These are phyloP conservation scores for Drosophila infuscata DNA, from an alignment of 2,888 invertebrate species.

Conservation along the genomic window DNA sequence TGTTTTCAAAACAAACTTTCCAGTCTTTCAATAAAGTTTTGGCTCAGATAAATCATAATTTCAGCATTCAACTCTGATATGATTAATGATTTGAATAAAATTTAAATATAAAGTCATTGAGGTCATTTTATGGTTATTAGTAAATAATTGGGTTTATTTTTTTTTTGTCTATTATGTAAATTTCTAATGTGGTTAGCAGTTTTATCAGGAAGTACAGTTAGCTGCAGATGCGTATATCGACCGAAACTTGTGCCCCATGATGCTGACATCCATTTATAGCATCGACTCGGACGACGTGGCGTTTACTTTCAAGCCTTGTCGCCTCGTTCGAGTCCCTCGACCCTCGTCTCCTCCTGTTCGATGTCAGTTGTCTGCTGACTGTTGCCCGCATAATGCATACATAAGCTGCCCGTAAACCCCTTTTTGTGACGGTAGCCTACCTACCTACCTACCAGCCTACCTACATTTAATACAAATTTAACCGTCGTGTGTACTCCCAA, in stretches of 20 bases:
- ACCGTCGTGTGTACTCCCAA: conserved; percentile 70
- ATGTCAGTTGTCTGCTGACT: conserved; percentile 19
- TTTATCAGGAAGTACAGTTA: conserved; percentile 41
- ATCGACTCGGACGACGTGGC: conserved; percentile 44
- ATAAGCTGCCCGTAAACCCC: conserved; percentile 76
- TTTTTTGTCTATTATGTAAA: conserved; percentile 21
- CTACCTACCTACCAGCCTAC: conserved; percentile 26
- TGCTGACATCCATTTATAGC: conserved; percentile 31
- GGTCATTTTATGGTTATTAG: background rate
- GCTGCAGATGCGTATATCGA: conserved; percentile 16
- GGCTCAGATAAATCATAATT: background rate
- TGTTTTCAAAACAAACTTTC: background rate
- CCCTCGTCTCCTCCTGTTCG: conserved; percentile 1
- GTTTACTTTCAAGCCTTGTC: conserved; percentile 58
- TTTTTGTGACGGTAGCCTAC: conserved; percentile 48
- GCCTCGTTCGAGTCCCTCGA: conserved; percentile 28
- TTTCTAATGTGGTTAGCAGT: conserved; percentile 30
- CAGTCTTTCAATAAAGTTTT: background rate
- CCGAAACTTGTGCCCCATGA: background rate
- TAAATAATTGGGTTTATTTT: background rate
- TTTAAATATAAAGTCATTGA: background rate
- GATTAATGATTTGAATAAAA: background rate
- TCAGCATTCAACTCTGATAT: background rate
- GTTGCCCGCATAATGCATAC: conserved; percentile 63
- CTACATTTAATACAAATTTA: conserved; percentile 75